These are phyloP conservation scores for Acanthopagrus latus DNA, from an alignment of 2,797 vertebrate species.

Conservation along the genomic window DNA sequence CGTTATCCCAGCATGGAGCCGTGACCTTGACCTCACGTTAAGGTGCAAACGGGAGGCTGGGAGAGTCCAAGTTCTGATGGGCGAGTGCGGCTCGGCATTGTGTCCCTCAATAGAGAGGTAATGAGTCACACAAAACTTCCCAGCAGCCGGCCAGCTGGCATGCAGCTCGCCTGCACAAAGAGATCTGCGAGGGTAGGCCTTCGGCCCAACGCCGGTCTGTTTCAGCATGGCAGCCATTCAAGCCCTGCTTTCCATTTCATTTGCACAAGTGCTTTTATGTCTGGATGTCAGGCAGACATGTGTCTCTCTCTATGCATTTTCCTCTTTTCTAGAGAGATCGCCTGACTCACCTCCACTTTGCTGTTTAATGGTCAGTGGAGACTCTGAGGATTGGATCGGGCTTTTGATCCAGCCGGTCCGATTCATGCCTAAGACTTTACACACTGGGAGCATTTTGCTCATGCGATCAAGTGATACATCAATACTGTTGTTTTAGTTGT, in stretches of 20 bases:
- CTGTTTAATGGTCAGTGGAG: not conserved
- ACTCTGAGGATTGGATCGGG: not conserved
- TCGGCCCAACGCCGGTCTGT: conserved; percentile 65
- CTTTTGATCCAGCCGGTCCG: conserved; percentile 6
- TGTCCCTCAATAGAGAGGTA: conserved; percentile 83
- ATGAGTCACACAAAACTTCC: conserved; percentile 87
- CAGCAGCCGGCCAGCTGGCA: conserved; percentile 89
- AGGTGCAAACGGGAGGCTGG: conserved; percentile 73
- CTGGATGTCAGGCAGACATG: conserved; percentile 36
- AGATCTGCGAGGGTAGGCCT: conserved; percentile 52
- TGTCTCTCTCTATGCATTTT: conserved; percentile 20
- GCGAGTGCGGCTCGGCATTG: conserved; percentile 43
- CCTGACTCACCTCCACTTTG: conserved; percentile 30
- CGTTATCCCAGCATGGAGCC: conserved; percentile 33
- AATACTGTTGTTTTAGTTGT: too few relatives aligned
- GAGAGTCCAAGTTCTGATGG: conserved; percentile 72
- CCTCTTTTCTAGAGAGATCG: conserved; percentile 24
- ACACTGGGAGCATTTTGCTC: too few relatives aligned
- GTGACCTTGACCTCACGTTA: conserved; percentile 57
- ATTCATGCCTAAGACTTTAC: not conserved
- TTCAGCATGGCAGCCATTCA: conserved; percentile 73
- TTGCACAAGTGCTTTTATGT: conserved; percentile 68
- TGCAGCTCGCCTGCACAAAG: conserved; percentile 76
- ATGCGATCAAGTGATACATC: too few relatives aligned
- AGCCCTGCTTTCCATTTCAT: conserved; percentile 83